These are phyloP conservation scores for Acrossocheilus fasciatus DNA, from an alignment of 2,797 vertebrate genomes.

Conservation along the genomic window DNA sequence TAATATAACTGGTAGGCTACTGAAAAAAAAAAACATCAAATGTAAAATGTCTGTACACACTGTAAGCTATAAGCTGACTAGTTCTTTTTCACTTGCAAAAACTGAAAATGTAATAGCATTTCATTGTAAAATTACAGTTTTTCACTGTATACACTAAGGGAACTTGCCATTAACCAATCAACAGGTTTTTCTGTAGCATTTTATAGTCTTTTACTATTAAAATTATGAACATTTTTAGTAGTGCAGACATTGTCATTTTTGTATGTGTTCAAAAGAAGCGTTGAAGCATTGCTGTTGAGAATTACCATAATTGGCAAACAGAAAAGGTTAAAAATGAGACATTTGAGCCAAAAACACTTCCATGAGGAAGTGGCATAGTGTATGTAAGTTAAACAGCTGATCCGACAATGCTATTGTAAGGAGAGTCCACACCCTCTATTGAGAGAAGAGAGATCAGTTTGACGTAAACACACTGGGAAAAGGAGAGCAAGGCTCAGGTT, in stretches of 20 bases:
- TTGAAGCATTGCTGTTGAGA: not conserved
- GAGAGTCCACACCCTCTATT: constrained; percentile 49
- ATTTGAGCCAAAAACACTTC: not conserved
- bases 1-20: not conserved
- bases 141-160: not conserved
- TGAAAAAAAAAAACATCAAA: not conserved
- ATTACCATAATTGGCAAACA: not conserved
- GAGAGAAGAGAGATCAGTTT: constrained; percentile 27
- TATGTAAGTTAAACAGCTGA: constrained; percentile 9
- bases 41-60: not conserved
- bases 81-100: not conserved
- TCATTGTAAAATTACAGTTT: not conserved
- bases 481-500: constrained; percentile 44
- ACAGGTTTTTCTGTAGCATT: not conserved
- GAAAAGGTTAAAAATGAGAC: not conserved
- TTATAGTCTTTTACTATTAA: not conserved
- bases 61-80: not conserved
- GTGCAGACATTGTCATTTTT: not conserved
- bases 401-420: constrained; percentile 3
- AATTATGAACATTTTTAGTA: not conserved
- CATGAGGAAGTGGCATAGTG: constrained; percentile 3
- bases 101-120: too few species aligned
- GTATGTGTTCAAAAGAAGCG: not conserved
- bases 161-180: not conserved
- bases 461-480: constrained; percentile 25